These are phyloP conservation scores for Cirrhinus mrigala DNA, from an alignment of 2,797 vertebrate species.

Conservation along the genomic window DNA sequence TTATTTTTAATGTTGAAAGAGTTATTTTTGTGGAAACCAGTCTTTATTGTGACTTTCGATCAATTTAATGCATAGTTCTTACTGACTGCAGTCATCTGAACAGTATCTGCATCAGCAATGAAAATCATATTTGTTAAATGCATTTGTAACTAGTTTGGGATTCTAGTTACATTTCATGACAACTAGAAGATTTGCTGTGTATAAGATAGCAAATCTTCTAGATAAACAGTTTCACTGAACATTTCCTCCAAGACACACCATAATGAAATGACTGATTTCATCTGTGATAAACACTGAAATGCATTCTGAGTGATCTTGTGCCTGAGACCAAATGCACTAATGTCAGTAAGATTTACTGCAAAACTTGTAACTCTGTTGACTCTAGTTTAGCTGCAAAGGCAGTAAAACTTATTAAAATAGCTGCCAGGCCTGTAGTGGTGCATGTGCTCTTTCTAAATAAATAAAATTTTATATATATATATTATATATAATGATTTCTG, in stretches of 20 bases:
- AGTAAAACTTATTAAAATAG: not conserved
- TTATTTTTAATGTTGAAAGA: no score
- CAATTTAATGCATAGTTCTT: no score
- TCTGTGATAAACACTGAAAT: not conserved
- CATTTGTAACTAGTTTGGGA: not conserved
- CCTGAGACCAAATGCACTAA: not conserved
- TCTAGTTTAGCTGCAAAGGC: not conserved
- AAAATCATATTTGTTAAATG: not conserved
- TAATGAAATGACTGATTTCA: conserved; percentile 7
- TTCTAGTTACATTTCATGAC: not conserved
- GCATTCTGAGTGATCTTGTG: conserved; percentile 6
- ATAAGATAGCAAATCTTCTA: not conserved
- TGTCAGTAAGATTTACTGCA: not conserved
- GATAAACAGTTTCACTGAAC: conserved; percentile 10
- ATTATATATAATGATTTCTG: not conserved
- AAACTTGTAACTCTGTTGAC: not conserved
- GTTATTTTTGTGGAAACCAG: no score
- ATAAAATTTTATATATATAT: no score
- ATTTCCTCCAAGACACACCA: not conserved
- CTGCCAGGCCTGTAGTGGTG: not conserved
- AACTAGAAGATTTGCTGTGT: not conserved
- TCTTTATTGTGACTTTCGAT: no score
- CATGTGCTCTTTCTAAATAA: not conserved
- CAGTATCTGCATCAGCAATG: no score
- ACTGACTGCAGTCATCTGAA: no score